Percentiles rank a stretch among this genome's conserved stretches.
Conservation (phyloP, 2,113 vertebrate species). For the Bettongia penicillata region DNA sequence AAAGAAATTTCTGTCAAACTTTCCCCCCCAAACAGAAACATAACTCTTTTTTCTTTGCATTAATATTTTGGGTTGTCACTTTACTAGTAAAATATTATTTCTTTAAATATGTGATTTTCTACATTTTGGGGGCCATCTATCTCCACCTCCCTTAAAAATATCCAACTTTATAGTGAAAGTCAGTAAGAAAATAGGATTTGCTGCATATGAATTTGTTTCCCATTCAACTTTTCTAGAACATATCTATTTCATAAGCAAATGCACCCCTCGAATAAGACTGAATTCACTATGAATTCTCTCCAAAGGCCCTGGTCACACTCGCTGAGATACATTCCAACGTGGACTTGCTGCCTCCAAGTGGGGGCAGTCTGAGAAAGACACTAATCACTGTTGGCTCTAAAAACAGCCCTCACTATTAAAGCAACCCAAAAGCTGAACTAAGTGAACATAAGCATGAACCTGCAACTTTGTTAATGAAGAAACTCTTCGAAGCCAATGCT, state of each 20-base stretch:
- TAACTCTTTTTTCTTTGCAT: background rate
- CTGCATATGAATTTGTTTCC: constrained; percentile 32
- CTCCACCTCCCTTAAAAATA: background rate
- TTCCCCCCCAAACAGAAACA: background rate
- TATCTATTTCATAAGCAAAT: constrained; percentile 50
- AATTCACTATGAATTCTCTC: constrained; percentile 22
- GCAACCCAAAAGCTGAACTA: background rate
- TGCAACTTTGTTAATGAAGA: background rate
- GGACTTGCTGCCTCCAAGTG: background rate
- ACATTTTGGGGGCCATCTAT: background rate
- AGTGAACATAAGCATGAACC: background rate
- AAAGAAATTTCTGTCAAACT: background rate
- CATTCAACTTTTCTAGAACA: background rate
- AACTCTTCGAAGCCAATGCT: background rate
- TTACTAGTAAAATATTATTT: constrained; percentile 16
- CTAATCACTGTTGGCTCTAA: background rate
- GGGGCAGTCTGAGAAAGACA: background rate
- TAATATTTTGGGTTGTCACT: background rate
- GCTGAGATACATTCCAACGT: background rate
- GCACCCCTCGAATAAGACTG: background rate
- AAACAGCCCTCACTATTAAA: background rate
- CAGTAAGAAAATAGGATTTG: constrained; percentile 38
- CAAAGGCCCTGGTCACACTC: constrained; percentile 1
- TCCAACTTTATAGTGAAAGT: constrained; percentile 50
- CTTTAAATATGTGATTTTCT: constrained; percentile 30